Conservation (phyloP, 2,888 invertebrate species). For the Dynastes grantii region DNA sequence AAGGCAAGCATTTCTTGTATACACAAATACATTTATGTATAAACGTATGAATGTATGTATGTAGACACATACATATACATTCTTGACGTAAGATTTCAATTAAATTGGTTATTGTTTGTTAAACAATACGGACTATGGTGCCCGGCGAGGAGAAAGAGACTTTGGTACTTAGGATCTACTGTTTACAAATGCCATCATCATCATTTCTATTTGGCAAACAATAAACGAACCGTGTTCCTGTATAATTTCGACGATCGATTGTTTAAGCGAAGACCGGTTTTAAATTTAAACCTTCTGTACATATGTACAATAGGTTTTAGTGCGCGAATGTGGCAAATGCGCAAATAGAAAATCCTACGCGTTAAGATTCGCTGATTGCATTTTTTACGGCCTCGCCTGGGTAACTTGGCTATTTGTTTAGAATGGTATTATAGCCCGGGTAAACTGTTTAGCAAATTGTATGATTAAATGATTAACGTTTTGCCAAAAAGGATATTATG, state of each 20-base stretch:
- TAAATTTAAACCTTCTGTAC: slow-evolving; percentile 42
- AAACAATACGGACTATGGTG: slow-evolving; percentile 34
- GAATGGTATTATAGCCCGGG: too few relatives aligned
- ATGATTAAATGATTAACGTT: too few relatives aligned
- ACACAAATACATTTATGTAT: neutral
- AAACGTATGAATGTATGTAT: neutral
- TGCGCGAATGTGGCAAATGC: neutral
- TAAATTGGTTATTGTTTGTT: slow-evolving; percentile 45
- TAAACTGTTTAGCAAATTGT: too few relatives aligned
- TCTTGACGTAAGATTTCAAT: slow-evolving; percentile 45
- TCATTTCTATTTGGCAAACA: slow-evolving; percentile 35
- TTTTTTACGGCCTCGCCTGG: slow-evolving; percentile 24
- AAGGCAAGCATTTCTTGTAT: neutral
- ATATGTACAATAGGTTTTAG: slow-evolving; percentile 1
- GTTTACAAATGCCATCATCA: slow-evolving; percentile 29
- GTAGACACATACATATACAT: neutral
- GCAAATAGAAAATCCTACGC: slow-evolving; percentile 8
- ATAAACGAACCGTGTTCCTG: neutral
- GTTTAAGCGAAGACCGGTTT: slow-evolving; percentile 29
- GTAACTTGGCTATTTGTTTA: neutral
- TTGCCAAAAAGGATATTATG: too few relatives aligned
- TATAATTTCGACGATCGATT: slow-evolving; percentile 31
- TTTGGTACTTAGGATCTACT: slow-evolving; percentile 22
- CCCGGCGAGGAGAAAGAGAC: neutral
- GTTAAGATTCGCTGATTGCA: neutral